phyloP scores from a whole-genome alignment of 2,113 vertebrate genomes.

The Vidua macroura region DNA sequence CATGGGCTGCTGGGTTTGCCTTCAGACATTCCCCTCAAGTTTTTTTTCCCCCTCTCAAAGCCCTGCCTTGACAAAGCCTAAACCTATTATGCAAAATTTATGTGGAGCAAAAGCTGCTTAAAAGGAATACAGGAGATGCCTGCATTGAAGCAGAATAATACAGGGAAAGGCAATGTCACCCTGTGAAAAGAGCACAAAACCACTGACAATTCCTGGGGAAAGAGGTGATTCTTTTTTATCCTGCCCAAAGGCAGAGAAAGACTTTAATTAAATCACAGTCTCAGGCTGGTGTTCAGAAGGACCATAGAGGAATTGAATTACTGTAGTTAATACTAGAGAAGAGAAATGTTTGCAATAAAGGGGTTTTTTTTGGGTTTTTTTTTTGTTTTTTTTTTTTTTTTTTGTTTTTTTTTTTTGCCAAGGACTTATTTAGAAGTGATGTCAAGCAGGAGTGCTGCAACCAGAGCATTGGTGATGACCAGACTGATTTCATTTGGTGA shows the following conservation, averaged over 20 bases:
- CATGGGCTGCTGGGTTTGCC: not conserved
- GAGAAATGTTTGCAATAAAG: not conserved
- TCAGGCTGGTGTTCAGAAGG: not conserved
- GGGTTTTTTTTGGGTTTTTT: too few relatives aligned
- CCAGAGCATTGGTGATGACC: not conserved
- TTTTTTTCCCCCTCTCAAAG: not conserved
- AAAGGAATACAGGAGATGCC: not conserved
- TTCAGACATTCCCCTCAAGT: not conserved
- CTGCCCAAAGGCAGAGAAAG: not conserved
- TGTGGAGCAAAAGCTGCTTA: not conserved
- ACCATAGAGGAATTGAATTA: not conserved
- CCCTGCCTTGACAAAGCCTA: not conserved
- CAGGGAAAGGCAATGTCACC: not conserved
- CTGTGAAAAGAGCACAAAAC: not conserved
- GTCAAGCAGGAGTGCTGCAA: not conserved
- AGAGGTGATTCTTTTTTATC: not conserved
- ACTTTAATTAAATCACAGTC: slow-evolving; percentile 6
- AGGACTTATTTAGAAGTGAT: not conserved
- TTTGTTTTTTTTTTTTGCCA: not conserved
- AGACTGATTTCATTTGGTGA: not conserved
- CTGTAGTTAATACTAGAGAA: not conserved
- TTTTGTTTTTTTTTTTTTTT: not conserved
- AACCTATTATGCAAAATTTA: slow-evolving; percentile 16
- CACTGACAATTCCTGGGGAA: not conserved
- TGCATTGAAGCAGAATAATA: not conserved